Conservation (phyloP, 2,113 vertebrate species). For the Thomomys bottae region DNA sequence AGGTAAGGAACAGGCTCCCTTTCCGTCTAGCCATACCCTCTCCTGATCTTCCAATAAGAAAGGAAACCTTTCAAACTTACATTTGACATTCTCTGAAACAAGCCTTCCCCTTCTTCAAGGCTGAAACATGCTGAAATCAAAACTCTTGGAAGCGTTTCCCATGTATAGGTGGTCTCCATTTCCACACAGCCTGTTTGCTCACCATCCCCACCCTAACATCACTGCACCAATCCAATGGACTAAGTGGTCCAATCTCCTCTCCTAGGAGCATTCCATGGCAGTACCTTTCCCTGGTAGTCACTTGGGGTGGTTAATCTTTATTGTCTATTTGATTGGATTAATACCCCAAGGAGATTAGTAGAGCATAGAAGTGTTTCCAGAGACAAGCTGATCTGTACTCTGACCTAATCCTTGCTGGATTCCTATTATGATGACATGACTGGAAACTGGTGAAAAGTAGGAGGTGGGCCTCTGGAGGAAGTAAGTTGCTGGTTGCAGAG, state of each 20-base stretch:
- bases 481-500: neutral
- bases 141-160: neutral
- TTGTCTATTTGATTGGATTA: neutral
- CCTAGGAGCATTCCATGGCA: neutral
- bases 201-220: neutral
- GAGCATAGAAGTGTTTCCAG: neutral
- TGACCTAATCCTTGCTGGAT: neutral
- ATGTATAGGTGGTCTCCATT: neutral
- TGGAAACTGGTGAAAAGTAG: neutral
- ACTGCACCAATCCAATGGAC: neutral
- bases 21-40: neutral
- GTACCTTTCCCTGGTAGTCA: neutral
- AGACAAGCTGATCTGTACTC: neutral
- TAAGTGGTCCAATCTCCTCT: neutral
- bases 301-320: neutral
- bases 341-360: neutral
- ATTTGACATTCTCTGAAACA: neutral
- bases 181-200: neutral
- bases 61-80: neutral
- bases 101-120: neutral
- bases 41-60: neutral
- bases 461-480: neutral
- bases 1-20: neutral
- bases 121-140: neutral
- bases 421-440: neutral